Evolutionary conservation across 2,113 vertebrate species (phyloP), one percentile per base, ranked within the genome.

Genomic region (Lanius ludovicianus): DNA sequence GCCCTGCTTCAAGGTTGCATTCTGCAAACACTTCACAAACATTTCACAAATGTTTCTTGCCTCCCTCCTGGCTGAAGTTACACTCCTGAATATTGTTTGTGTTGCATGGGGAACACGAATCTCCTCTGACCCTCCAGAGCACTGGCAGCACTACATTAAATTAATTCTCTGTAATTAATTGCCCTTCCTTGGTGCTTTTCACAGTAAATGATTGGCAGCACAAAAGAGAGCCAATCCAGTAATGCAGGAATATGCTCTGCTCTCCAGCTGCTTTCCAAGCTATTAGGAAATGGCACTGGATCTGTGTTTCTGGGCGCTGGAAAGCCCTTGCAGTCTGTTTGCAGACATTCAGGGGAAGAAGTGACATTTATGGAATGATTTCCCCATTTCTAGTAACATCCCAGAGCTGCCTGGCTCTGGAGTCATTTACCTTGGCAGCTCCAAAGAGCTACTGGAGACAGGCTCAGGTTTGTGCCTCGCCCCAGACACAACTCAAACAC

Each of bases 1-100:
- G 78, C 94, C 86, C 87, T 97, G 7, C 70, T 96, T 96, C 67
- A 24, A 95, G 68, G n/a, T 60, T 79, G 44, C 9, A 5, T 56
- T 90, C 59, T 63, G 56, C 37, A 77, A 56, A 67, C 37, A 56
- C 52, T 84, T 55, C 47, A 42, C 41, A 75, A 63, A 68, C 6
- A 7, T 47, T 63, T 70, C 39, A 30, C 19, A 35, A 62, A 55
- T 6, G 27, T 87, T 90, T 92, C 39, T 35, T 22, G 2, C 10
- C 10, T 9, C 15, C 8, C 6, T 68, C 47, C 18, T 2, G 6
- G 2, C 7, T n/a, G 15, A 74, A 74, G 23, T 57, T 50, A 14
- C 11, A 9, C 42, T 18, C 15, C 41, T 21, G 53, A 68, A 31
- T 39, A 12, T 19, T 64, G 25, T 21, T 73, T 80, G 47, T 28